Conservation (phyloP, 1,140 invertebrate genomes). For the Scaptodrosophila lebanonensis region DNA sequence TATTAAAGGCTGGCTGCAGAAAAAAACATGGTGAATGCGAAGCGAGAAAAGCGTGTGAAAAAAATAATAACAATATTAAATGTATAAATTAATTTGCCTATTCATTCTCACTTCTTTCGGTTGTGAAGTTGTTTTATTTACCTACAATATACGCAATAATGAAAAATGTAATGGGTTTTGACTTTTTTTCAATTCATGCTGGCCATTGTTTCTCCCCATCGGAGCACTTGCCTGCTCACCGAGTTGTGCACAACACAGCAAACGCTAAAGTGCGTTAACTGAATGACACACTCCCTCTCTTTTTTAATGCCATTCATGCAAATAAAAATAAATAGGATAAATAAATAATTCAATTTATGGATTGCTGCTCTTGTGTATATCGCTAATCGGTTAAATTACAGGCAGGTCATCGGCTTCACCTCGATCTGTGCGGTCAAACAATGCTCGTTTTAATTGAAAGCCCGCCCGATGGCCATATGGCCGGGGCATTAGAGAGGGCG, state of each 20-base stretch:
- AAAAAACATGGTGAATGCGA: constrained; percentile 5
- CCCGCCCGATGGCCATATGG: too few species aligned
- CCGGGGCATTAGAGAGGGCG: too few species aligned
- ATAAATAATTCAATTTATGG: constrained; percentile 58
- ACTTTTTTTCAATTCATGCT: constrained; percentile 21
- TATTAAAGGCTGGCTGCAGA: constrained; percentile 20
- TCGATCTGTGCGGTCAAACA: constrained; percentile 8
- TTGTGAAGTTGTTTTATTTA: constrained; percentile 52
- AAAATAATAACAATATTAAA: constrained; percentile 27
- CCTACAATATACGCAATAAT: constrained; percentile 22
- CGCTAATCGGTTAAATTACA: constrained; percentile 56
- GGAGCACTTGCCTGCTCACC: constrained; percentile 26
- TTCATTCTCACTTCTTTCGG: constrained; percentile 64
- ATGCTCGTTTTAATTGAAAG: constrained; percentile 29
- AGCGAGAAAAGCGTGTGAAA: constrained; percentile 4
- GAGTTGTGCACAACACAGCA: constrained; percentile 44
- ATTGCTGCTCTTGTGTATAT: constrained; percentile 36
- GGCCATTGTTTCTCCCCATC: too few species aligned
- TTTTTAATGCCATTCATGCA: constrained; percentile 36
- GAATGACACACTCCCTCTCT: constrained; percentile 8
- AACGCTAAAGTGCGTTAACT: constrained; percentile 26
- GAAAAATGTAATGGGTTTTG: constrained; percentile 33
- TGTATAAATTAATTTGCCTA: constrained; percentile 65
- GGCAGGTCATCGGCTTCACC: constrained; percentile 24
- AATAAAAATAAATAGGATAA: constrained; percentile 46